Evolutionary conservation across 2,113 vertebrate genomes (phyloP), one percentile per base, ranked within the genome.

Genomic region (Eudorcas thomsonii): DNA sequence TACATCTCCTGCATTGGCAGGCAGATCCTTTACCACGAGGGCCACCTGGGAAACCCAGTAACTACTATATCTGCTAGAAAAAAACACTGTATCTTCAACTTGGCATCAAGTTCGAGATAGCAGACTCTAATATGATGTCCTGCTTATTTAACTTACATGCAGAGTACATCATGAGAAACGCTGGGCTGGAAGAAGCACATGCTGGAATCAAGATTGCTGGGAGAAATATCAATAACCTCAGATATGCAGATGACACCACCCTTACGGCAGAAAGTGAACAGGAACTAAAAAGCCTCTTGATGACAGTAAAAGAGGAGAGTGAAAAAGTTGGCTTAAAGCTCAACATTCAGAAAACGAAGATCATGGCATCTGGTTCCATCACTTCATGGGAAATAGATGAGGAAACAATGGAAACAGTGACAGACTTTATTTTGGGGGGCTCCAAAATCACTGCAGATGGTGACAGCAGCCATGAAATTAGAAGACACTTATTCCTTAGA

Each of bases 41-140:
- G 23, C 23, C 71, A 77, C 12, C 39, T 77, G 36, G 23, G 71
- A 96, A 92, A 26, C 9, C 45, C 77, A 11, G 45, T 52, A 96
- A 92, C 36, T 90, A 90, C 23, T 28, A 15, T 67, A 91, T 57
- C 15, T 92, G 5, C 33, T 74, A 52, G 13, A 7, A 94, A 21
- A 30, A 89, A 71, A 89, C 6, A 98, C 10, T 39, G 30, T 88
- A 92, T 91, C 45, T 89, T 86, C 50, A 96, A 86, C 39, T 86
- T 96, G 36, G 54, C 28, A 89, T 71, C 11, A 90, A 95, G 55
- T 21, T 89, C 36, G 60, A 95, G 14, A 92, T 88, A 43, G 36
- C 71, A 43, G 36, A 77, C 12, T 77, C 71, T 26, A 77, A 77
- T 43, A 77, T 15, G 21, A 7, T 74, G 28, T 62, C 28, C 28